These are phyloP conservation scores for Teleiodes luculella DNA, from an alignment of 2,888 invertebrate genomes.

Conservation along the genomic window DNA sequence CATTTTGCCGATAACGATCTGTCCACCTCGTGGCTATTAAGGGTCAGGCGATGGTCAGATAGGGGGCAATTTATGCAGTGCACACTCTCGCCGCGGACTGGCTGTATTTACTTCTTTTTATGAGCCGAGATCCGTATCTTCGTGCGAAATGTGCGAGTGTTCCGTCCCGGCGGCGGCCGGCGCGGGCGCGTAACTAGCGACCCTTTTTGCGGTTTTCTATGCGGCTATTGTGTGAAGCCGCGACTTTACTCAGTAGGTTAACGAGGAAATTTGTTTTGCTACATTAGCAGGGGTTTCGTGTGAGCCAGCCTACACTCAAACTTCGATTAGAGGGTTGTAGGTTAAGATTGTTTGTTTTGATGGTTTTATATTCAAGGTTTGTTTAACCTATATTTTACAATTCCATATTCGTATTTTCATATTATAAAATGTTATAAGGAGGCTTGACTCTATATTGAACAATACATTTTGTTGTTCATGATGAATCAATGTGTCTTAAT, in stretches of 20 bases:
- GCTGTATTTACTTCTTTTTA: conserved; percentile 64
- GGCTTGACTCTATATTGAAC: too few species aligned
- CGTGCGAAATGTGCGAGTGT: conserved; percentile 50
- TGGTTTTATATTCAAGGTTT: not conserved
- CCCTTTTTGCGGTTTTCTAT: conserved; percentile 26
- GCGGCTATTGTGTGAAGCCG: conserved; percentile 20
- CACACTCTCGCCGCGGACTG: conserved; percentile 52
- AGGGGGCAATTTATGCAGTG: conserved; percentile 70
- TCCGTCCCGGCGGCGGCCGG: not conserved
- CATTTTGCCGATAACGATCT: conserved; percentile 69
- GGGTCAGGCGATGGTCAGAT: conserved; percentile 72
- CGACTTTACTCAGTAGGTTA: conserved; percentile 18
- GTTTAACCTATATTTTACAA: too few species aligned
- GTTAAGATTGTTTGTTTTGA: not conserved
- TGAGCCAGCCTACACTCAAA: conserved; percentile 15
- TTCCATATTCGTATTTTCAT: too few species aligned
- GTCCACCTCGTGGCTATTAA: conserved; percentile 71
- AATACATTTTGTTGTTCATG: too few species aligned
- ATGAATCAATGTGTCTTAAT: too few species aligned
- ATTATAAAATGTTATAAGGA: too few species aligned
- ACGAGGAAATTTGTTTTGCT: conserved; percentile 18
- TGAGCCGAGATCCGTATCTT: conserved; percentile 56
- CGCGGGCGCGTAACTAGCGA: conserved; percentile 10
- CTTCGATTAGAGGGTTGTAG: conserved; percentile 22
- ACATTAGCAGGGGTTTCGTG: conserved; percentile 22